These are phyloP conservation scores for Andrena bicolor DNA, from an alignment of 2,888 invertebrate species.

Conservation along the genomic window DNA sequence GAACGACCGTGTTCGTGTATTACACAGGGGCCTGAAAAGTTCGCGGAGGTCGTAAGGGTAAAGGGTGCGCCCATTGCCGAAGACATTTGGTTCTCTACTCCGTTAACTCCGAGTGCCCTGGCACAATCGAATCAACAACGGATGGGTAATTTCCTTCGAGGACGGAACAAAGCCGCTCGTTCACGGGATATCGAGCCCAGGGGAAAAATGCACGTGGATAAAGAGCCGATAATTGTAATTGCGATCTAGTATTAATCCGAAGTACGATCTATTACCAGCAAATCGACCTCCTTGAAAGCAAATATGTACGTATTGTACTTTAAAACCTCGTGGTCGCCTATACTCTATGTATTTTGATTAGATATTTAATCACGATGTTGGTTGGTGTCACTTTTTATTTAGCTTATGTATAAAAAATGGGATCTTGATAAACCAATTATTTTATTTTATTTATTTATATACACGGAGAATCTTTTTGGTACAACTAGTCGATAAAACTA, in stretches of 20 bases:
- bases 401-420: too few species aligned
- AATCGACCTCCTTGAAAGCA: neutral
- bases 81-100: slow-evolving; percentile 75
- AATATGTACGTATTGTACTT: neutral
- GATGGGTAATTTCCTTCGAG: slow-evolving; percentile 73
- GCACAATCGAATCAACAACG: slow-evolving; percentile 77
- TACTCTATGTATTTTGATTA: neutral
- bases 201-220: slow-evolving; percentile 44
- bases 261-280: slow-evolving; percentile 11
- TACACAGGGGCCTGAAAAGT: neutral
- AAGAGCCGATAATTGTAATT: slow-evolving; percentile 51
- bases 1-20: slow-evolving; percentile 15
- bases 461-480: too few species aligned
- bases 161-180: slow-evolving; percentile 66
- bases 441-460: too few species aligned
- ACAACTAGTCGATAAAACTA: too few species aligned
- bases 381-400: too few species aligned
- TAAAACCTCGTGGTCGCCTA: neutral
- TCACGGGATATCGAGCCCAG: slow-evolving; percentile 44
- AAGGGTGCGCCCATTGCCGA: slow-evolving; percentile 58
- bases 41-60: neutral
- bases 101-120: slow-evolving; percentile 69
- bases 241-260: slow-evolving; percentile 19
- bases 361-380: neutral
- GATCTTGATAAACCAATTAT: too few species aligned